phyloP scores from a whole-genome alignment of 2,113 vertebrate species.

The Gracilinanus agilis region DNA sequence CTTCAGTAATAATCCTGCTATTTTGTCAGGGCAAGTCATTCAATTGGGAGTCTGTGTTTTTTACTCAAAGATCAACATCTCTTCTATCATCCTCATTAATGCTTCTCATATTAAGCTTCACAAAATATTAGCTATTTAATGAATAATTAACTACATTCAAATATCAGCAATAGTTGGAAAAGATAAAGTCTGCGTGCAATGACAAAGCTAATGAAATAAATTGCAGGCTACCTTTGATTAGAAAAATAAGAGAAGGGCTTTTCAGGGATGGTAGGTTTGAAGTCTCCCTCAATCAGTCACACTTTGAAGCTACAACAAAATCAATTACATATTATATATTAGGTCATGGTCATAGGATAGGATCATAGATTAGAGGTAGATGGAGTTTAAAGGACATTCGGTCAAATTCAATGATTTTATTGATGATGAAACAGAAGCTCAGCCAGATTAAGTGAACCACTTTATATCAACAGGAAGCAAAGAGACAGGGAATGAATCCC shows the following conservation, averaged over 20 bases:
- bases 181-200: slow-evolving; percentile 20
- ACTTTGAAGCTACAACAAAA: neutral
- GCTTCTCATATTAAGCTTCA: slow-evolving; percentile 46
- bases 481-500: neutral
- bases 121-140: slow-evolving; percentile 50
- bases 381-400: neutral
- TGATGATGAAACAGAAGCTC: neutral
- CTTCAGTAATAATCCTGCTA: slow-evolving; percentile 53
- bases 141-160: slow-evolving; percentile 35
- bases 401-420: neutral
- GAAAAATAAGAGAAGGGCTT: slow-evolving; percentile 38
- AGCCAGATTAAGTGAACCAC: neutral
- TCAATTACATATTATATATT: neutral
- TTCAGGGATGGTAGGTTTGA: neutral
- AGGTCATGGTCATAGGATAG: neutral
- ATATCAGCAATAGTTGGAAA: slow-evolving; percentile 20
- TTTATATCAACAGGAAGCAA: neutral
- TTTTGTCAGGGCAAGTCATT: slow-evolving; percentile 53
- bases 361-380: neutral
- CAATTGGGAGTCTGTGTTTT: slow-evolving; percentile 26
- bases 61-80: slow-evolving; percentile 53
- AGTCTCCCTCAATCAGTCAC: neutral
- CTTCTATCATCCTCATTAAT: slow-evolving; percentile 51
- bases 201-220: slow-evolving; percentile 23
- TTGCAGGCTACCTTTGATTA: slow-evolving; percentile 45